phyloP scores from a whole-genome alignment of 2,797 vertebrate genomes.

The Peromyscus melanophrys region DNA sequence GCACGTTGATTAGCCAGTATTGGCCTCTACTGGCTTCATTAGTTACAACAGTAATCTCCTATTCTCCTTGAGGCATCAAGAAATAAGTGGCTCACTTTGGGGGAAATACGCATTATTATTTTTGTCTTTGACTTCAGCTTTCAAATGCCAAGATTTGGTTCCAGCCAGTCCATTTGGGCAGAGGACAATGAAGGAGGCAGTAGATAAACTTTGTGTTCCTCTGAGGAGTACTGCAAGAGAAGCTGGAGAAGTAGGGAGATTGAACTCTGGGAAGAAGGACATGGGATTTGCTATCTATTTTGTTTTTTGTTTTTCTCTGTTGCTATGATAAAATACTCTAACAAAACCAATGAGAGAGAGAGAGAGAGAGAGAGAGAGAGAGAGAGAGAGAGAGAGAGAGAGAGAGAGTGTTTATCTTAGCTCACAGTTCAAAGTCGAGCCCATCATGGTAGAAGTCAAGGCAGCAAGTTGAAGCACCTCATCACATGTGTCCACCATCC shows the following conservation, averaged over 20 bases:
- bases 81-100: conserved; percentile 49
- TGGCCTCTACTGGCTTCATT: conserved; percentile 37
- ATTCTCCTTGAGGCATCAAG: conserved; percentile 34
- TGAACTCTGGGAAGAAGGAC: not conserved
- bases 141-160: conserved; percentile 6
- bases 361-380: not conserved
- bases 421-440: not conserved
- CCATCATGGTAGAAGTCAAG: not conserved
- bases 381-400: not conserved
- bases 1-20: not conserved
- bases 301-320: not conserved
- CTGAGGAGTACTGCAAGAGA: not conserved
- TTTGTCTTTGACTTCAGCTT: conserved; percentile 40
- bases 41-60: not conserved
- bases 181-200: not conserved
- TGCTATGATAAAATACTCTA: not conserved
- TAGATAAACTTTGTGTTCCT: not conserved
- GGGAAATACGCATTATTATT: not conserved
- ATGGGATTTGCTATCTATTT: not conserved
- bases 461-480: not conserved
- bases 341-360: not conserved
- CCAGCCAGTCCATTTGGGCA: not conserved
- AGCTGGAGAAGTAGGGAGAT: not conserved
- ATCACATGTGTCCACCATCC: not conserved
- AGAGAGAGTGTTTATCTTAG: not conserved